Conservation (phyloP, 2,888 invertebrate species). For the Pollenia labialis region DNA sequence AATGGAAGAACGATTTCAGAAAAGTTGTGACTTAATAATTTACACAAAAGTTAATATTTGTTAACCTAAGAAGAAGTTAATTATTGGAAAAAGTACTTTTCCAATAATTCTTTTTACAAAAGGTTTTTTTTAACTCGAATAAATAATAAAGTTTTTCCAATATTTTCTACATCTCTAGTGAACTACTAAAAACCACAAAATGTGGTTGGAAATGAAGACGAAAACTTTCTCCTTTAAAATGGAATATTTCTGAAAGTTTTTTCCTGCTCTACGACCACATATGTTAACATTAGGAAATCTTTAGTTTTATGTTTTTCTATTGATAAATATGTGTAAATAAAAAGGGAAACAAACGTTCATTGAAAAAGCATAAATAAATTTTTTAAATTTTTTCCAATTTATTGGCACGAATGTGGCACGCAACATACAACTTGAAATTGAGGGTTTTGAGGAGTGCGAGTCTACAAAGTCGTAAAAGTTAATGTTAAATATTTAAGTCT, state of each 20-base stretch:
- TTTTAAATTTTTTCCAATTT: too few relatives aligned
- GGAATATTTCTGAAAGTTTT: not conserved
- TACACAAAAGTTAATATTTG: too few relatives aligned
- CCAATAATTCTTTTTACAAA: not conserved
- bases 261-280: constrained; percentile 17
- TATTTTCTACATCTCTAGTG: constrained; percentile 15
- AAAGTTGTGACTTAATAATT: too few relatives aligned
- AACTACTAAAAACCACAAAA: not conserved
- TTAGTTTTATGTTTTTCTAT: constrained; percentile 29
- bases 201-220: constrained; percentile 19
- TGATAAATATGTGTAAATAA: constrained; percentile 32
- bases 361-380: constrained; percentile 60
- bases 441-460: not conserved
- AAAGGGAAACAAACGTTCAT: constrained; percentile 62
- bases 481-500: constrained; percentile 66
- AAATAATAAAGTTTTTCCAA: not conserved
- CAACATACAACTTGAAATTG: too few relatives aligned
- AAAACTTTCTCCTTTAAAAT: constrained; percentile 48
- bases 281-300: constrained; percentile 42
- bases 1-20: too few relatives aligned
- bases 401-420: not conserved
- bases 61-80: too few relatives aligned
- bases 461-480: constrained; percentile 45
- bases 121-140: not conserved
- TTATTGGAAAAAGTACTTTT: too few relatives aligned